Evolutionary conservation across 1,140 invertebrate species (phyloP).

Genomic region (Aplysia californica): DNA sequence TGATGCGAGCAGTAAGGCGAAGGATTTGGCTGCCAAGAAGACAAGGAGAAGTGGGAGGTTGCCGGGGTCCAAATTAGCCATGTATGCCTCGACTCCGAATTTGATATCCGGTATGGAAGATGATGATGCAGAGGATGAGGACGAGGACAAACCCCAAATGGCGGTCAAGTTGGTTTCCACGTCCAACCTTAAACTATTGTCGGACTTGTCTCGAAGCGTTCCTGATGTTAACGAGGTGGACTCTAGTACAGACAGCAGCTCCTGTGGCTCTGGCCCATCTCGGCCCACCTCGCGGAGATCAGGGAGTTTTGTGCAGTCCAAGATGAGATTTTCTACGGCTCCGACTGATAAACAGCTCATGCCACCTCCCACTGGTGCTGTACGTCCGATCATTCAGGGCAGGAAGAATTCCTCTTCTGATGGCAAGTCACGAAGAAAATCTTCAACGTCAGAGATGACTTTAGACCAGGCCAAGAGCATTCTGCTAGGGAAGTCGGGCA

Average conservation of each 20-base stretch:
- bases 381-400: background rate
- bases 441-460: slow-evolving; percentile 43
- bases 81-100: slow-evolving; percentile 50
- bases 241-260: slow-evolving; percentile 28
- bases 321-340: background rate
- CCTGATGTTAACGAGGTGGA: slow-evolving; percentile 49
- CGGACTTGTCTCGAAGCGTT: slow-evolving; percentile 44
- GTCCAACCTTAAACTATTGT: slow-evolving; percentile 37
- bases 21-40: background rate
- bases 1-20: background rate
- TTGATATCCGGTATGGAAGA: slow-evolving; percentile 8
- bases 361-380: slow-evolving; percentile 38
- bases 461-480: slow-evolving; percentile 57
- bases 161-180: background rate
- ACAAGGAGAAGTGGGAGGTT: background rate
- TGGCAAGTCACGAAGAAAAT: background rate
- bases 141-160: slow-evolving; percentile 11
- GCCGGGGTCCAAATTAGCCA: slow-evolving; percentile 27
- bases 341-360: slow-evolving; percentile 38
- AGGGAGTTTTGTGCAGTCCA: background rate
- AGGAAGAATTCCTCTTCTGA: background rate
- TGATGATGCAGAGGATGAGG: slow-evolving; percentile 28
- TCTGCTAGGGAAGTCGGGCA: slow-evolving; percentile 50
- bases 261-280: background rate
- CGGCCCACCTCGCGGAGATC: background rate